Evolutionary conservation across 2,797 vertebrate species (phyloP).

Genomic region (Anguilla anguilla): DNA sequence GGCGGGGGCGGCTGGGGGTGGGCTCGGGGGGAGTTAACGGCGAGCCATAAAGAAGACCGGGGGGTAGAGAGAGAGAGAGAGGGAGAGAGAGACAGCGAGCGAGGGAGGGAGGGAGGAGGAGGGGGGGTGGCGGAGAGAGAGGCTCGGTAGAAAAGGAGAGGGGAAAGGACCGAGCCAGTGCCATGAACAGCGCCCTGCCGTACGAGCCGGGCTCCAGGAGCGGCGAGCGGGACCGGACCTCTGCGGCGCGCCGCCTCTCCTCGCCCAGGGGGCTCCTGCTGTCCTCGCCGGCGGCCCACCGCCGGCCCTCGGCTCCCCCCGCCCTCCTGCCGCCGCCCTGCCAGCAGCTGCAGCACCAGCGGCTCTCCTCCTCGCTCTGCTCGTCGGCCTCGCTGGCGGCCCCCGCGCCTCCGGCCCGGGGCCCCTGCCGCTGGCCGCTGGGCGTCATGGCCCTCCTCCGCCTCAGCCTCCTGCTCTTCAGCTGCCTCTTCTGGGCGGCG

Average conservation of each 20-base stretch:
- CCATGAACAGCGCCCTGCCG: slow-evolving; percentile 71
- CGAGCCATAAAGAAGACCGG: slow-evolving; percentile 64
- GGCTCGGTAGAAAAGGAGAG: slow-evolving; percentile 52
- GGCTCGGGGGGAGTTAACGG: slow-evolving; percentile 60
- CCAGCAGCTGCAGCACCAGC: slow-evolving; percentile 59
- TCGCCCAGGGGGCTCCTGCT: slow-evolving; percentile 63
- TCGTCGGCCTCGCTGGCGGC: slow-evolving; percentile 73
- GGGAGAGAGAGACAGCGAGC: too few relatives aligned
- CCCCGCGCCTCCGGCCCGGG: slow-evolving; percentile 60
- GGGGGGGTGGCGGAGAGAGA: slow-evolving; percentile 41
- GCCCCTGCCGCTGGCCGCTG: slow-evolving; percentile 65
- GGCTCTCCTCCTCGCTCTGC: slow-evolving; percentile 66
- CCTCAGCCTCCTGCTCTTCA: slow-evolving; percentile 83
- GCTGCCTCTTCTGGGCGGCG: slow-evolving; percentile 86
- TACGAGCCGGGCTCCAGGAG: slow-evolving; percentile 69
- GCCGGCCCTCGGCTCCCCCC: slow-evolving; percentile 69
- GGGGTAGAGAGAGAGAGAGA: too few relatives aligned
- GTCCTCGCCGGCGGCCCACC: slow-evolving; percentile 61
- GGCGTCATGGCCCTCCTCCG: slow-evolving; percentile 83
- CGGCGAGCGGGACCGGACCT: slow-evolving; percentile 64
- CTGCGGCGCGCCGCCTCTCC: slow-evolving; percentile 65
- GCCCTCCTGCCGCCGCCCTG: slow-evolving; percentile 67
- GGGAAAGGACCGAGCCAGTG: slow-evolving; percentile 61
- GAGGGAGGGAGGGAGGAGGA: slow-evolving; percentile 48
- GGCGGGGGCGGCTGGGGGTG: slow-evolving; percentile 34